Base-by-base conservation (phyloP, 2,888 invertebrate genomes). In the Apamea epomidion region DNA sequence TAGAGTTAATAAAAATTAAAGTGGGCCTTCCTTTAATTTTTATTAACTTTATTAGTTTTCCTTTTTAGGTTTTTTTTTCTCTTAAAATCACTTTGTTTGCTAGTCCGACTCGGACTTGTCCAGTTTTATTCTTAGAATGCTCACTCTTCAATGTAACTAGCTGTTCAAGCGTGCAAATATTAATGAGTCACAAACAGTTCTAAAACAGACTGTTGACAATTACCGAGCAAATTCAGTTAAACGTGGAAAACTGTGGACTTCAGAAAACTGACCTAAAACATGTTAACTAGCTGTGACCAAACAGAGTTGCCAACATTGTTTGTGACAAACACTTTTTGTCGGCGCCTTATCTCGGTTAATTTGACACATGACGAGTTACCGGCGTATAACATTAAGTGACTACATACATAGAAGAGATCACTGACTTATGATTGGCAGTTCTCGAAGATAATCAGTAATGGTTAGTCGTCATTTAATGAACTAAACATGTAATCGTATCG, bases 341-440 rank as follows among this genome's bases (percentile, higher is more conserved):
- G 84, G 78, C 84, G 82, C 78, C 74, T 85, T 87, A 87, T 89
- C 85, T 51, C 14, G 25, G 45, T 74, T 90, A 90, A 87, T 90
- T 89, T 89, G 90, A 90, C 90, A 89, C 76, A 79, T 87, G 89
- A 84, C 84, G 73, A 83, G 85, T 86, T 84, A 84, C 74, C 64
- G 45, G 78, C 76, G 77, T 70, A 80, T 77, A 80, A 74, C 60
- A 83, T 86, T 83, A 75, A 82, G 78, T 86, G 75, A 81, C 69
- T 74, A 71, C 62, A 69, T 74, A 71, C 62, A 69, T 4, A 76
- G 54, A 51, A 78, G 89, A 87, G 94, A 92, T 94, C 93, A 94
- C 90, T 90, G 93, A 92, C 93, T 82, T 76, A 81, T 93, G 94
- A 94, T 93, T 93, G 93, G 91, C 93, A 93, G 89, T 79, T 85